A percentile compares a stretch with the other conserved stretches of the same genome.
Evolutionary conservation across 2,888 invertebrate genomes (phyloP).

Genomic region (Thera britannica): DNA sequence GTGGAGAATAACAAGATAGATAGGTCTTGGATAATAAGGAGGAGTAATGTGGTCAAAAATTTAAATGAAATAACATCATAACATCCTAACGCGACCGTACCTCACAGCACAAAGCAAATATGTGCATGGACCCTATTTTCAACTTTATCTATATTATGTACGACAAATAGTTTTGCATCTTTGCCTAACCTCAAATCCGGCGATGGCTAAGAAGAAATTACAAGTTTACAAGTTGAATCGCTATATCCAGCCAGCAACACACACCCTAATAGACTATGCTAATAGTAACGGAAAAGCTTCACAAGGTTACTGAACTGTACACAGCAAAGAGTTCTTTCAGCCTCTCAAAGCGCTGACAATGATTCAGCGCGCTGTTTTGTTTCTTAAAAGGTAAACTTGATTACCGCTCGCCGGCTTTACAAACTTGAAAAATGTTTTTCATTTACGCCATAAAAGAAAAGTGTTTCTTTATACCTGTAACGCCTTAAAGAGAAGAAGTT

Average conservation of each 20-base stretch:
- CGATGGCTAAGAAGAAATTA: background rate
- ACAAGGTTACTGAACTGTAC: slow-evolving; percentile 35
- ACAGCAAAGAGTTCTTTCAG: slow-evolving; percentile 35
- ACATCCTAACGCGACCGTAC: too few species aligned
- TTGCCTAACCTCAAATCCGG: background rate
- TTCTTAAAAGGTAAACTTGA: slow-evolving; percentile 41
- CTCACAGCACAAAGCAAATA: background rate
- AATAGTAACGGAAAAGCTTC: slow-evolving; percentile 22
- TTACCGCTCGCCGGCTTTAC: slow-evolving; percentile 25
- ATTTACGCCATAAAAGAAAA: slow-evolving; percentile 7
- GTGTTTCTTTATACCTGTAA: background rate
- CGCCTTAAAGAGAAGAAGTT: background rate
- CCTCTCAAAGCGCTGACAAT: slow-evolving; percentile 29
- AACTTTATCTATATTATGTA: background rate
- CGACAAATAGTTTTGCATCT: background rate
- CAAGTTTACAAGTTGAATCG: background rate
- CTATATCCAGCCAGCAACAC: slow-evolving; percentile 7
- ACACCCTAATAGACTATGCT: slow-evolving; percentile 1
- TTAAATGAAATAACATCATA: too few species aligned
- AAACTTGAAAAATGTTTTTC: slow-evolving; percentile 17
- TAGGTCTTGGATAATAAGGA: too few species aligned
- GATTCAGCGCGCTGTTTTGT: slow-evolving; percentile 29
- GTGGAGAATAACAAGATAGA: too few species aligned
- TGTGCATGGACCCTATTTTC: background rate
- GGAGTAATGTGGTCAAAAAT: too few species aligned